Conservation (phyloP, 2,888 invertebrate genomes). For the Zygogramma bicolorata region DNA sequence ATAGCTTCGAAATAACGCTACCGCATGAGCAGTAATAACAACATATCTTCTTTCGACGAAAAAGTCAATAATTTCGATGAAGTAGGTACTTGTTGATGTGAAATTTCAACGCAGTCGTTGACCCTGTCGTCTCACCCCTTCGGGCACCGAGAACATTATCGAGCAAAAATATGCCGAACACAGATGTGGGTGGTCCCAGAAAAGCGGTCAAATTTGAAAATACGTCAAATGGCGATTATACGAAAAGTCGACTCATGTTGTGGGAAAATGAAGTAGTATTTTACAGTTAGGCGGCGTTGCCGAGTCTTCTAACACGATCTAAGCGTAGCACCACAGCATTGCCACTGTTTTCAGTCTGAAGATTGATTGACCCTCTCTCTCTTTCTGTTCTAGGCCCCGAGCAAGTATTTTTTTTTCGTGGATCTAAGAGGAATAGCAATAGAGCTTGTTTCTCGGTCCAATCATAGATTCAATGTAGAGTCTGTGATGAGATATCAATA, state of each 20-base stretch:
- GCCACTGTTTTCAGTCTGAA: too few species aligned
- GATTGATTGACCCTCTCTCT: too few species aligned
- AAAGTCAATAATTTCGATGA: conserved; percentile 18
- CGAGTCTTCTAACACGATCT: too few species aligned
- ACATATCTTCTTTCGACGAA: not conserved
- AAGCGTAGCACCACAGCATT: too few species aligned
- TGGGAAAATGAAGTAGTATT: conserved; percentile 21
- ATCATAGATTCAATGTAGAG: too few species aligned
- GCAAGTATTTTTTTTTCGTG: too few species aligned
- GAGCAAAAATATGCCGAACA: not conserved
- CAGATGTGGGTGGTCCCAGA: conserved; percentile 13
- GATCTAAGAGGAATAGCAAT: too few species aligned
- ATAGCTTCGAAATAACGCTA: not conserved
- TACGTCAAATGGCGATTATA: conserved; percentile 20
- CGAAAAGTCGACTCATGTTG: conserved; percentile 12
- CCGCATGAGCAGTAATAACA: not conserved
- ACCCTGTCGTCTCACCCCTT: not conserved
- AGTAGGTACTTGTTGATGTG: conserved; percentile 16
- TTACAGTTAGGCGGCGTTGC: not conserved
- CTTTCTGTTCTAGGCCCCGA: too few species aligned
- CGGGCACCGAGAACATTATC: not conserved
- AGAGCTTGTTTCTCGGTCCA: too few species aligned
- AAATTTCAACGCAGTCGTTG: not conserved
- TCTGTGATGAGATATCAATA: too few species aligned
- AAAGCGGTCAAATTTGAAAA: conserved; percentile 16